Evolutionary conservation across 2,113 vertebrate species (phyloP).

Genomic region (Barbus barbus): DNA sequence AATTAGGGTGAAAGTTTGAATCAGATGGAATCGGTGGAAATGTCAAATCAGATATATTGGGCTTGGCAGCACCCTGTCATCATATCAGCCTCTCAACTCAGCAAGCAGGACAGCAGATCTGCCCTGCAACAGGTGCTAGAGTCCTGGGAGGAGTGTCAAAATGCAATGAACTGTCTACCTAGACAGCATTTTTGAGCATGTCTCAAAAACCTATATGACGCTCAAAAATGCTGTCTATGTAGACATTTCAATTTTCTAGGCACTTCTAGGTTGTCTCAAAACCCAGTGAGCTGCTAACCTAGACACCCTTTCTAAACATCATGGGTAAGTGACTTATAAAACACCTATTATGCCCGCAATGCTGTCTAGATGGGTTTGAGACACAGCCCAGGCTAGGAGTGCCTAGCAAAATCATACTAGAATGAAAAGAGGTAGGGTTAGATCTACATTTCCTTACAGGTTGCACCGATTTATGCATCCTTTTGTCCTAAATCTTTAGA

Average conservation of each 20-base stretch:
- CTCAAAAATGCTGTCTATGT: too few relatives aligned
- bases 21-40: not conserved
- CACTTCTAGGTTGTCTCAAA: not conserved
- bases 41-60: not conserved
- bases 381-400: not conserved
- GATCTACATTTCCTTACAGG: not conserved
- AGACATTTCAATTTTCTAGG: not conserved
- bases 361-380: not conserved
- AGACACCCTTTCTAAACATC: not conserved
- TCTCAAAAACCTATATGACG: not conserved
- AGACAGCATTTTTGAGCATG: not conserved
- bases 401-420: not conserved
- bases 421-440: too few relatives aligned
- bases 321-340: not conserved
- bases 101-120: not conserved
- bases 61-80: not conserved
- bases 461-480: not conserved
- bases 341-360: not conserved
- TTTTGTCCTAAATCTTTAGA: not conserved
- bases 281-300: not conserved
- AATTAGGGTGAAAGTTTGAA: not conserved
- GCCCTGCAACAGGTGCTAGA: constrained; percentile 26
- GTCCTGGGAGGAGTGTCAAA: not conserved
- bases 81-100: not conserved
- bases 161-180: not conserved